A percentile compares a stretch with the other conserved stretches of the same genome.
Conservation (phyloP, 92 coral and sea anemone genomes). For the Epizoanthus ramosus region DNA sequence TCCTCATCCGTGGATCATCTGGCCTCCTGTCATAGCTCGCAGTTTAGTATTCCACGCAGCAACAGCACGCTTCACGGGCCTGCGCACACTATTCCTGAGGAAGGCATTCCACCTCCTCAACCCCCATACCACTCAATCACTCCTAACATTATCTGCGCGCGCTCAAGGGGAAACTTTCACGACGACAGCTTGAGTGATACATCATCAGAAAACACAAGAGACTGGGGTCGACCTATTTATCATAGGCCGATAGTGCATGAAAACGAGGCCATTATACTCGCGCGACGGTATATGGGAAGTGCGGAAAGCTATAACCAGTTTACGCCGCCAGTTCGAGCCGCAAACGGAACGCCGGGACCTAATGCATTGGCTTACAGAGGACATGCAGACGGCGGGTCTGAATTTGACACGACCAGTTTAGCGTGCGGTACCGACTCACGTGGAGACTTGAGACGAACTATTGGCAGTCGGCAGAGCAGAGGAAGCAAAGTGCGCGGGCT, state of each 20-base stretch:
- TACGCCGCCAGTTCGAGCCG: slow-evolving; percentile 58
- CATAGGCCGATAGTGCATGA: slow-evolving; percentile 81
- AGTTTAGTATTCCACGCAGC: slow-evolving; percentile 89
- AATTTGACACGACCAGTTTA: slow-evolving; percentile 78
- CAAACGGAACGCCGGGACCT: slow-evolving; percentile 75
- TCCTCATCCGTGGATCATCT: slow-evolving; percentile 88
- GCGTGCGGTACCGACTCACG: slow-evolving; percentile 65
- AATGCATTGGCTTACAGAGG: slow-evolving; percentile 77
- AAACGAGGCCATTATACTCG: slow-evolving; percentile 57
- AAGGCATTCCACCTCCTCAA: slow-evolving; percentile 79
- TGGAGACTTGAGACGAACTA: slow-evolving; percentile 60
- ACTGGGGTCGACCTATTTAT: slow-evolving; percentile 76
- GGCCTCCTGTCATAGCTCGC: slow-evolving; percentile 87
- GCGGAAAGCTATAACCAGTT: slow-evolving; percentile 51
- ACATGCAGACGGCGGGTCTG: slow-evolving; percentile 91
- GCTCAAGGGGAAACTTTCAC: slow-evolving; percentile 56
- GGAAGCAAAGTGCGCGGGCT: slow-evolving; percentile 70
- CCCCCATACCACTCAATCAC: slow-evolving; percentile 72
- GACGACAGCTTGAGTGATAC: slow-evolving; percentile 86
- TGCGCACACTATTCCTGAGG: slow-evolving; percentile 82
- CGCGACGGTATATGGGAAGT: slow-evolving; percentile 63
- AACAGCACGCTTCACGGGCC: slow-evolving; percentile 64
- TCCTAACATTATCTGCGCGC: slow-evolving; percentile 53
- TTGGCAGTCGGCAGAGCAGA: slow-evolving; percentile 72
- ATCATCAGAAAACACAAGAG: slow-evolving; percentile 73